These are phyloP conservation scores for Eristalinus sepulchralis DNA, from an alignment of 2,888 invertebrate genomes.

Conservation along the genomic window DNA sequence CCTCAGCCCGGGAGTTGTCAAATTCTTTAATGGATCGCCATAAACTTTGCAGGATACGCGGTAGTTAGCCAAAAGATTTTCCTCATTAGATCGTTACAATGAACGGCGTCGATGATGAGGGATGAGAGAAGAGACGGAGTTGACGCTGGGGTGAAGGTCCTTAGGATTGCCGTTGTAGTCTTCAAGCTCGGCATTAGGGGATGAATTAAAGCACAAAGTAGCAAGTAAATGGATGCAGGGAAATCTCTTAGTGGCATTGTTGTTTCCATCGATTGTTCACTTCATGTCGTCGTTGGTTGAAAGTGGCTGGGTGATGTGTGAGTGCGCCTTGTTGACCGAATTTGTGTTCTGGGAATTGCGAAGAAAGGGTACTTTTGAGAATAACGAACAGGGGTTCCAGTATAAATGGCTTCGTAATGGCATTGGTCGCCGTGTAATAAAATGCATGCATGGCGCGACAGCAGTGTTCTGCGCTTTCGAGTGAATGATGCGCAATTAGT, in stretches of 20 bases:
- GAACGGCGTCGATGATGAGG: constrained; percentile 41
- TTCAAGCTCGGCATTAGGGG: constrained; percentile 57
- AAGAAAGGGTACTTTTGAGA: constrained; percentile 32
- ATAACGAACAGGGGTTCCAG: constrained; percentile 8
- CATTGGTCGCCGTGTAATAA: constrained; percentile 56
- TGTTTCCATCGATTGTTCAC: constrained; percentile 43
- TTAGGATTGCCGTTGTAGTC: constrained; percentile 24
- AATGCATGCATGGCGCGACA: constrained; percentile 22
- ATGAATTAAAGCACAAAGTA: constrained; percentile 70
- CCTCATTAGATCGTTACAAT: constrained; percentile 69
- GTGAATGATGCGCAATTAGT: constrained; percentile 46
- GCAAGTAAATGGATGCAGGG: constrained; percentile 57
- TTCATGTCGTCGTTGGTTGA: constrained; percentile 25
- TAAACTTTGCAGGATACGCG: constrained; percentile 68
- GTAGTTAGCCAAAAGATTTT: constrained; percentile 71
- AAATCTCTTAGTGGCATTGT: constrained; percentile 17
- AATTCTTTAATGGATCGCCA: constrained; percentile 66
- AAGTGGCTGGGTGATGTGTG: constrained; percentile 22
- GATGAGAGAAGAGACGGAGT: constrained; percentile 8
- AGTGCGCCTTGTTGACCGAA: constrained; percentile 47
- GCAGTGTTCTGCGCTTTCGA: background rate
- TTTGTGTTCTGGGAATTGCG: constrained; percentile 49
- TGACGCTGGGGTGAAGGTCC: constrained; percentile 14
- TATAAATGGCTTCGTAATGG: constrained; percentile 59
- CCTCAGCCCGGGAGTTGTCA: constrained; percentile 36